Conservation (phyloP, 2,888 invertebrate species). For the Andrena haemorrhoa region DNA sequence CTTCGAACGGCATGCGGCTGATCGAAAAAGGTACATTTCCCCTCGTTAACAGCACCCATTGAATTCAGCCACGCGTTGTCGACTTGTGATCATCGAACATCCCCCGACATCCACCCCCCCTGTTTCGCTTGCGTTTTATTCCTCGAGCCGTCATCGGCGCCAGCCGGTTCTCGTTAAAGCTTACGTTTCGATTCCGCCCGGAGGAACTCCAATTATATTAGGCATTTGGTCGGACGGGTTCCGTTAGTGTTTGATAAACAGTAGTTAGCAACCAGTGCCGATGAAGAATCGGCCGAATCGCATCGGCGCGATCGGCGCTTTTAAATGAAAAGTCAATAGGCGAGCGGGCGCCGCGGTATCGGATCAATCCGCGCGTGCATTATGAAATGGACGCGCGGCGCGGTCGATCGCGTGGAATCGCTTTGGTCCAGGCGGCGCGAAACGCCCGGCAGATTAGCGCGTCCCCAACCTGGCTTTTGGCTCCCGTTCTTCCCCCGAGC, state of each 20-base stretch:
- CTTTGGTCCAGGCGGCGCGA: not conserved
- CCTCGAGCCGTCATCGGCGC: not conserved
- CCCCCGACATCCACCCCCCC: too few species aligned
- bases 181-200: slow-evolving; percentile 26
- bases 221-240: slow-evolving; percentile 28
- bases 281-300: slow-evolving; percentile 43
- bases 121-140: not conserved
- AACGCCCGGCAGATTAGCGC: slow-evolving; percentile 36
- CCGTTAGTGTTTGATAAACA: slow-evolving; percentile 53
- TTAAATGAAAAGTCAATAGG: slow-evolving; percentile 62
- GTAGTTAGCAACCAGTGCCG: slow-evolving; percentile 40
- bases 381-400: slow-evolving; percentile 18
- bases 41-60: too few species aligned
- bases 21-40: too few species aligned
- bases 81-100: too few species aligned
- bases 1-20: too few species aligned
- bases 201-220: slow-evolving; percentile 51
- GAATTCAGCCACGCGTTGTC: too few species aligned
- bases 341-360: not conserved
- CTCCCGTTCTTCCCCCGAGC: slow-evolving; percentile 4
- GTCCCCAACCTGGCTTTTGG: slow-evolving; percentile 14
- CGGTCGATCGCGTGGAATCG: not conserved
- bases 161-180: slow-evolving; percentile 33
- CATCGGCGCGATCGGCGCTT: slow-evolving; percentile 26
- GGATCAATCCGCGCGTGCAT: slow-evolving; percentile 30